phyloP scores from a whole-genome alignment of 1,140 invertebrate genomes.

The Drosophila athabasca region DNA sequence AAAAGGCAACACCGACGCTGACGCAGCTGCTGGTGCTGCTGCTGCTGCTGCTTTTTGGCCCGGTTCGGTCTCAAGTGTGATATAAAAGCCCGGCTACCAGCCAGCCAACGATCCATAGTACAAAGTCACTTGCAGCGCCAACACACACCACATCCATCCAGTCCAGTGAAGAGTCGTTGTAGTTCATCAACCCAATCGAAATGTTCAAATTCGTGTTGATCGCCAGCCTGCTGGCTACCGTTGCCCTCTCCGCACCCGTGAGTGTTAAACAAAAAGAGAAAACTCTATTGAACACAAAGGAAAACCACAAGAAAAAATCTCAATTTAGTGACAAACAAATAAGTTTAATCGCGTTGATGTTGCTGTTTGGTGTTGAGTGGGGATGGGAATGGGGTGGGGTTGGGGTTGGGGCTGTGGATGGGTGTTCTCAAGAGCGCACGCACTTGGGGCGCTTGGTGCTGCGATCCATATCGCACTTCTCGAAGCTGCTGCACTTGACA shows the following conservation, averaged over 20 bases:
- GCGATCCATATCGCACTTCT: slow-evolving; percentile 88
- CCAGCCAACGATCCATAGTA: slow-evolving; percentile 71
- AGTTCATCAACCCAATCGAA: slow-evolving; percentile 26
- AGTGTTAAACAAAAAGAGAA: slow-evolving; percentile 48
- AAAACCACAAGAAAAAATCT: slow-evolving; percentile 12
- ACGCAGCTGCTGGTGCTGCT: slow-evolving; percentile 21
- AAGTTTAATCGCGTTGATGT: slow-evolving; percentile 22
- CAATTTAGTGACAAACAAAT: slow-evolving; percentile 18
- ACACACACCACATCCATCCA: slow-evolving; percentile 48
- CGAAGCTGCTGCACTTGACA: slow-evolving; percentile 87
- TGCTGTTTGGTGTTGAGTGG: slow-evolving; percentile 58
- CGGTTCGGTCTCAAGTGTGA: slow-evolving; percentile 68
- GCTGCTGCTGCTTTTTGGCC: slow-evolving; percentile 36
- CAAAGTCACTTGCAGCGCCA: slow-evolving; percentile 75
- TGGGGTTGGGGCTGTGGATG: no score
- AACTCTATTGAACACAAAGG: not conserved
- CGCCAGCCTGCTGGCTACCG: slow-evolving; percentile 70
- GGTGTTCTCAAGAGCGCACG: slow-evolving; percentile 82
- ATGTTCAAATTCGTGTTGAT: slow-evolving; percentile 78
- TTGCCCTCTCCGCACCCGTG: slow-evolving; percentile 66
- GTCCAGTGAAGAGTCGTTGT: slow-evolving; percentile 32
- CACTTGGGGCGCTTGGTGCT: slow-evolving; percentile 88
- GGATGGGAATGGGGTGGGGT: not conserved
- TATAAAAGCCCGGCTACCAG: slow-evolving; percentile 67
- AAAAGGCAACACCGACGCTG: slow-evolving; percentile 34